phyloP scores from a whole-genome alignment of 1,140 invertebrate species.

The Chionoecetes opilio region DNA sequence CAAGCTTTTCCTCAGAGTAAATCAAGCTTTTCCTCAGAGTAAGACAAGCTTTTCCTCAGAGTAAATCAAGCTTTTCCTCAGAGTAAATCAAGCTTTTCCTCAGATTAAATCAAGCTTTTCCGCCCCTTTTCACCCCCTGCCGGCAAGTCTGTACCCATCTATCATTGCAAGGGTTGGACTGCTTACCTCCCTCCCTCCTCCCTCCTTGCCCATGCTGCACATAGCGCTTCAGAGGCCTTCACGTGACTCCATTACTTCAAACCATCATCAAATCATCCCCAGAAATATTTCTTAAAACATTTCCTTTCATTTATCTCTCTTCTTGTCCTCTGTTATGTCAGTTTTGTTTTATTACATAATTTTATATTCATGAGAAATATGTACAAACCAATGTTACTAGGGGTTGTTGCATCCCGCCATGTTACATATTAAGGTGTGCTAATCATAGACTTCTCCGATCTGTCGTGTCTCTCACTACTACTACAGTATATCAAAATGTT shows the following conservation, averaged over 20 bases:
- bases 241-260: background rate
- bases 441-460: background rate
- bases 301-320: background rate
- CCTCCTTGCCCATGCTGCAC: background rate
- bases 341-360: conserved; percentile 20
- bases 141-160: background rate
- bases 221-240: background rate
- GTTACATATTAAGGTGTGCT: background rate
- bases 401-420: conserved; percentile 23
- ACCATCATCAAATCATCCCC: background rate
- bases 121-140: background rate
- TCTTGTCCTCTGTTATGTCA: background rate
- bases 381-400: conserved; percentile 10
- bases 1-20: too few relatives aligned
- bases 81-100: too few relatives aligned
- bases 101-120: too few relatives aligned
- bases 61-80: too few relatives aligned
- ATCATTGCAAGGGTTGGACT: background rate
- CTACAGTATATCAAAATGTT: conserved; percentile 20
- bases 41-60: too few relatives aligned
- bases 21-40: too few relatives aligned
- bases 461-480: background rate
- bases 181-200: too few relatives aligned
- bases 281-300: background rate
- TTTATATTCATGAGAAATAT: background rate